Evolutionary conservation across 2,888 invertebrate genomes (phyloP), one percentile per base, ranked within the genome.

Genomic region (Sphecodes monilicornis): DNA sequence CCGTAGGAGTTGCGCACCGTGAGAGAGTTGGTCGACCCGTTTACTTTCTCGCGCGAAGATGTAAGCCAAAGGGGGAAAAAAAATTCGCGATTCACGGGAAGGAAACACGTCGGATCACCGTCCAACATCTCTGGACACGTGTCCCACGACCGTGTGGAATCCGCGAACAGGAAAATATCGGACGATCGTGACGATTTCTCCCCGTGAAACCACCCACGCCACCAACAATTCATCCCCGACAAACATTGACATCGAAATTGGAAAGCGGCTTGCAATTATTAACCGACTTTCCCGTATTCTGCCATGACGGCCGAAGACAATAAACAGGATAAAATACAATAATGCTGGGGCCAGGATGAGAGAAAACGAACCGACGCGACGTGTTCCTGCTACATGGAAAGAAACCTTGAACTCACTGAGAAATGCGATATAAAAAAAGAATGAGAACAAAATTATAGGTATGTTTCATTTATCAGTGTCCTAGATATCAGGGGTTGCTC

Each of bases 11-110:
- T 71, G 78, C 79, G 75, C 71, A 78, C 89, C 87, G 88, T 90
- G 88, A 89, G 88, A 89, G 88, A 88, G 83, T 89, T 77, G 83
- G 71, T 39, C 86, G 81, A 85, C 84, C 72, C 83, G 80, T 79
- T 76, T 74, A 90, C 89, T 90, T 86, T 90, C 89, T 85, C 89
- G 89, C 88, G 78, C 71, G 64, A 76, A 77, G 86, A 86, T 77
- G 82, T 76, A 57, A 81, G 73, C 79, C 78, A 80, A 82, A 29
- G 39, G 64, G 22, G 26, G 64, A 60, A 77, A 86, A 86, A 88
- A 71, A 88, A 76, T 74, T 76, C 57, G 43, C 70, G 76, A 77
- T 60, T 57, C 41, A 54, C 71, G 83, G 66, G 64, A 80, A 85
- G 79, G 76, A 88, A 86, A 80, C 79, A 69, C 80, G 68, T 72